Conservation (phyloP, 23 tunicate genomes). For the Trididemnum miniatum region DNA sequence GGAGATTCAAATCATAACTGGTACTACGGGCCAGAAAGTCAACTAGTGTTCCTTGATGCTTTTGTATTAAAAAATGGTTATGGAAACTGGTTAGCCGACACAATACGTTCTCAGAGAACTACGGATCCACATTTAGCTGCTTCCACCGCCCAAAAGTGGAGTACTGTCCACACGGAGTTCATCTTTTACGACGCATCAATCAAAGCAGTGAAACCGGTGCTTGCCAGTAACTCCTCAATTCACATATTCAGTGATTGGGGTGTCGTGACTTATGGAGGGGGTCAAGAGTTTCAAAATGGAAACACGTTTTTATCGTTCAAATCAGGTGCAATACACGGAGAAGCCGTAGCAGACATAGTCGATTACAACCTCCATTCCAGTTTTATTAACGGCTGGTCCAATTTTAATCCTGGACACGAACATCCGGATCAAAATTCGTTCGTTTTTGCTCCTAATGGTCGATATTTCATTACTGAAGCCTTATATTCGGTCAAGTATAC, state of each 20-base stretch:
- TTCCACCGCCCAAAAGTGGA: slow-evolving; percentile 60
- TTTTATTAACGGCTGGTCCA: slow-evolving; percentile 56
- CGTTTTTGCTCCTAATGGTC: slow-evolving; percentile 87
- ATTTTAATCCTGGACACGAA: slow-evolving; percentile 89
- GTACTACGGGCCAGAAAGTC: slow-evolving; percentile 98
- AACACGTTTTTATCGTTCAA: slow-evolving; percentile 87
- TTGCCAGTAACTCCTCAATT: slow-evolving; percentile 21
- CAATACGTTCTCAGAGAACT: slow-evolving; percentile 49
- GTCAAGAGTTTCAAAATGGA: slow-evolving; percentile 53
- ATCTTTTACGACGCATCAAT: slow-evolving; percentile 68
- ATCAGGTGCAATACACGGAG: slow-evolving; percentile 75
- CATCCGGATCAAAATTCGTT: slow-evolving; percentile 93
- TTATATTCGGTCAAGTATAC: slow-evolving; percentile 63
- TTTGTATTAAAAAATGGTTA: slow-evolving; percentile 79
- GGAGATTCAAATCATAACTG: slow-evolving; percentile 90
- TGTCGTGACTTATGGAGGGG: slow-evolving; percentile 90
- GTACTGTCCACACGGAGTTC: slow-evolving; percentile 77
- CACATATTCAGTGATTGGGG: slow-evolving; percentile 96
- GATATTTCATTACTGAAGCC: slow-evolving; percentile 74
- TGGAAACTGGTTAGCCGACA: slow-evolving; percentile 96
- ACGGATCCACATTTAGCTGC: slow-evolving; percentile 72
- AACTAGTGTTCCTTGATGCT: slow-evolving; percentile 82
- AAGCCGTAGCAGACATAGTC: slow-evolving; percentile 62
- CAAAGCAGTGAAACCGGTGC: slow-evolving; percentile 27
- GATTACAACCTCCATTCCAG: slow-evolving; percentile 23